Percentiles rank a stretch among this genome's conserved stretches.
Conservation (phyloP, 2,113 vertebrate genomes). For the Cryptotis parvus region DNA sequence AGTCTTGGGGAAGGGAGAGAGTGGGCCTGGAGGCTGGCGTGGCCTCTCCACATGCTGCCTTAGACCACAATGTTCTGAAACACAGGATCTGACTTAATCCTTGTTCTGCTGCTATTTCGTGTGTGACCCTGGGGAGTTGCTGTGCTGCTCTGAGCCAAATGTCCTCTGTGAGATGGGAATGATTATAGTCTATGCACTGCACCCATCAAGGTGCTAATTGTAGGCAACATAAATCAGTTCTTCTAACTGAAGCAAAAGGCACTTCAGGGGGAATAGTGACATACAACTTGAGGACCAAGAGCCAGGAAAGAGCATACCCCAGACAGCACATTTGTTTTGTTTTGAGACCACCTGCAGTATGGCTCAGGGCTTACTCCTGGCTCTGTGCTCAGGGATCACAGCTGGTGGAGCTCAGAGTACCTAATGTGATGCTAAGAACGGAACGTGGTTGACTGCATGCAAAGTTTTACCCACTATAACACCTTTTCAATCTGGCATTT, state of each 20-base stretch:
- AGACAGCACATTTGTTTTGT: neutral
- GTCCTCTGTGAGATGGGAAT: neutral
- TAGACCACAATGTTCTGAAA: neutral
- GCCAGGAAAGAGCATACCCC: neutral
- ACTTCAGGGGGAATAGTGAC: neutral
- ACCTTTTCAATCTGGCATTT: no score
- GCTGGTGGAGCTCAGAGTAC: no score
- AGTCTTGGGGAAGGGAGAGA: neutral
- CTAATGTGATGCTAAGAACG: no score
- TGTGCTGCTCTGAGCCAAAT: neutral
- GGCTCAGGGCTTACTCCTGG: no score
- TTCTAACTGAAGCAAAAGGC: neutral
- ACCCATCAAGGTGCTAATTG: neutral
- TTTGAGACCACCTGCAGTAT: no score
- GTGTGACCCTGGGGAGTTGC: neutral
- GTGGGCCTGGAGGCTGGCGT: neutral
- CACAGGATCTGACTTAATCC: neutral
- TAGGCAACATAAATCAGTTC: neutral
- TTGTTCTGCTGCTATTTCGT: neutral
- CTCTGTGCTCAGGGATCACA: no score
- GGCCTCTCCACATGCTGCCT: no score
- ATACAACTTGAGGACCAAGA: neutral
- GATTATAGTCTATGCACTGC: neutral
- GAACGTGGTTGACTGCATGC: no score
- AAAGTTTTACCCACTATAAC: no score